Evolutionary conservation across 2,113 vertebrate species (phyloP).

Genomic region (Carollia perspicillata): DNA sequence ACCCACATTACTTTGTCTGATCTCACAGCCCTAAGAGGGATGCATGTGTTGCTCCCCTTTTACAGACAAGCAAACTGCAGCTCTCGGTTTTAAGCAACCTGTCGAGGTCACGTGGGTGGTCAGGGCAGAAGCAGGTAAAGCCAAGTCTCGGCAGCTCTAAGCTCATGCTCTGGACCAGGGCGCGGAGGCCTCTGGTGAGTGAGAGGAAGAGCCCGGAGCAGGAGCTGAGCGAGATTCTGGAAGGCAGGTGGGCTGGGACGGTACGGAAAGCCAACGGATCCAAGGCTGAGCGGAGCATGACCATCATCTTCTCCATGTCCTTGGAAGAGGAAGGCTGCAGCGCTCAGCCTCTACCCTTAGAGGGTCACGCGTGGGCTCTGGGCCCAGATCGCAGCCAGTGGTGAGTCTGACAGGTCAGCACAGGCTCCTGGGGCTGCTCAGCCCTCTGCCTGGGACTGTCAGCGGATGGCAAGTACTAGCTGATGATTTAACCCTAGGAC

Average conservation of each 20-base stretch:
- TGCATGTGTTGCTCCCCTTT: neutral
- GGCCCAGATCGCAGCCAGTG: neutral
- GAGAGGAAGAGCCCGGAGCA: neutral
- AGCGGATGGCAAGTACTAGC: neutral
- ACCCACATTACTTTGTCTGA: fast-evolving
- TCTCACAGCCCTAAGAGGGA: neutral
- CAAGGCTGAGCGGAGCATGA: no score
- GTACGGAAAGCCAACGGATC: no score
- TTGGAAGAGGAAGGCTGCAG: neutral
- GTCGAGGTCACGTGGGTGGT: neutral
- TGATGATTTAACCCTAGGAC: neutral
- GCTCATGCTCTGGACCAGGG: neutral
- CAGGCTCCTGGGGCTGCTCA: neutral
- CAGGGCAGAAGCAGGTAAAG: neutral
- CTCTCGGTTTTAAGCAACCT: neutral
- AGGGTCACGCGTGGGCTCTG: neutral
- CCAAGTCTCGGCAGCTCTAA: neutral
- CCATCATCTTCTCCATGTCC: neutral
- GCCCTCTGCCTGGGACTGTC: neutral
- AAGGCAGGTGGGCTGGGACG: neutral
- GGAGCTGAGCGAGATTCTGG: neutral
- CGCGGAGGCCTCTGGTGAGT: fast-evolving
- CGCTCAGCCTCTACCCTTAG: neutral
- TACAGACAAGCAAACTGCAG: neutral
- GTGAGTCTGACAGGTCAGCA: neutral